A percentile compares a stretch with the other conserved stretches of the same genome.
Conservation (phyloP, 2,113 vertebrate species). For the Sinocyclocheilus anophthalmus region DNA sequence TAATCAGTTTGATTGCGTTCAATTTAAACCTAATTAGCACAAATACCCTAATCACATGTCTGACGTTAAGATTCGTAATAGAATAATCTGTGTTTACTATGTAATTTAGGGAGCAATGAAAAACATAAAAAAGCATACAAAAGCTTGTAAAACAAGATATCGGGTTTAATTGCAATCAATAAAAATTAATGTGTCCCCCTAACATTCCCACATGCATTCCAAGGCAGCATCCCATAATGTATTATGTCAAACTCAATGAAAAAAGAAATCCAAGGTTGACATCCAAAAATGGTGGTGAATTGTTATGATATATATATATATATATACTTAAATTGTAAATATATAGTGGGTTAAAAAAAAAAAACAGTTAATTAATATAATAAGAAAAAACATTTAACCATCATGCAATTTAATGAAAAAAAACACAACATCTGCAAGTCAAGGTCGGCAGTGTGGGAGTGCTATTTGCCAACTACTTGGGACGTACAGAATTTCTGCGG, state of each 20-base stretch:
- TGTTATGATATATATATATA: neutral
- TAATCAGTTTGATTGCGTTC: slow-evolving; percentile 55
- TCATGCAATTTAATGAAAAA: neutral
- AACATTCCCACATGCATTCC: neutral
- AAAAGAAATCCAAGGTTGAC: neutral
- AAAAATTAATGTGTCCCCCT: neutral
- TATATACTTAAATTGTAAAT: neutral
- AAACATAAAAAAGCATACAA: neutral
- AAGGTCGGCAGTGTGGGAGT: neutral
- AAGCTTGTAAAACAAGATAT: slow-evolving; percentile 3
- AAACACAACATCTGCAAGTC: neutral
- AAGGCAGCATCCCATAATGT: neutral
- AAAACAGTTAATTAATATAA: neutral
- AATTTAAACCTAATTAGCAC: slow-evolving; percentile 48
- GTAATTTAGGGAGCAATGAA: neutral
- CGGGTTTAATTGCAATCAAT: neutral
- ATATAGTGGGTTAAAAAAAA: neutral
- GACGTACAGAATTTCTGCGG: neutral
- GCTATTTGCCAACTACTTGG: neutral
- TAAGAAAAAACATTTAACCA: neutral
- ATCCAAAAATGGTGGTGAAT: neutral
- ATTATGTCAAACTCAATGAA: neutral
- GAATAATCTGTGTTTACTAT: slow-evolving; percentile 44
- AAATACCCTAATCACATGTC: slow-evolving; percentile 57
- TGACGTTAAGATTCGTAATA: neutral